phyloP scores from a whole-genome alignment of 2,888 invertebrate species.

The Sinelater perroti region DNA sequence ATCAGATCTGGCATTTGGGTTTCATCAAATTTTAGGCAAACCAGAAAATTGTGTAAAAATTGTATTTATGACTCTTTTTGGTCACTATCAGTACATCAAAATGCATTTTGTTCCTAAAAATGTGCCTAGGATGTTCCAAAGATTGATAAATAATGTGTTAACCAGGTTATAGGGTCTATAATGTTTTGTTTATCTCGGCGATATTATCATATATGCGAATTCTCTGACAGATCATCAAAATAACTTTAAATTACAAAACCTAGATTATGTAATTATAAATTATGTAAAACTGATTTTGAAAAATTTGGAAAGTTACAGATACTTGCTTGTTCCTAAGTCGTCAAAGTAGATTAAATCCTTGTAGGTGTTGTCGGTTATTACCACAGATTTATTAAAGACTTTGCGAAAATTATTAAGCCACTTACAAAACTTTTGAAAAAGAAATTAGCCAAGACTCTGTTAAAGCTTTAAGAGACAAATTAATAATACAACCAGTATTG shows the following conservation, averaged over 20 bases:
- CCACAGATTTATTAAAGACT: not conserved
- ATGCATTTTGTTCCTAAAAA: constrained; percentile 52
- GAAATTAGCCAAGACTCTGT: not conserved
- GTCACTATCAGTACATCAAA: constrained; percentile 51
- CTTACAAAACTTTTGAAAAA: not conserved
- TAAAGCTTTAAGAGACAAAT: constrained; percentile 14
- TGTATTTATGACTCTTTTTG: no score
- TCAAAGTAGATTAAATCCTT: not conserved
- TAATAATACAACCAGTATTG: no score
- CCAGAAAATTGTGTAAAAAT: constrained; percentile 38
- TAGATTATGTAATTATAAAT: constrained; percentile 54
- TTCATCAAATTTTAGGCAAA: constrained; percentile 49
- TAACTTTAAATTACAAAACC: constrained; percentile 48
- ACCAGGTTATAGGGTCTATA: no score
- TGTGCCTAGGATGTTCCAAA: constrained; percentile 55
- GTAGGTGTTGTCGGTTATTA: not conserved
- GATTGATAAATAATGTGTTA: constrained; percentile 50
- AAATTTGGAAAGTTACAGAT: constrained; percentile 45
- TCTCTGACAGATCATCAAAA: no score
- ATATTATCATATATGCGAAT: no score
- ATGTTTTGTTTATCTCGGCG: no score
- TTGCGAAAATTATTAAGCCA: not conserved
- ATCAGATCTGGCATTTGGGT: no score
- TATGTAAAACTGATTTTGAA: constrained; percentile 52
- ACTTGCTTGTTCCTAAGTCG: constrained; percentile 44